phyloP scores from a whole-genome alignment of 1,140 invertebrate genomes.

The Bemisia tabaci region DNA sequence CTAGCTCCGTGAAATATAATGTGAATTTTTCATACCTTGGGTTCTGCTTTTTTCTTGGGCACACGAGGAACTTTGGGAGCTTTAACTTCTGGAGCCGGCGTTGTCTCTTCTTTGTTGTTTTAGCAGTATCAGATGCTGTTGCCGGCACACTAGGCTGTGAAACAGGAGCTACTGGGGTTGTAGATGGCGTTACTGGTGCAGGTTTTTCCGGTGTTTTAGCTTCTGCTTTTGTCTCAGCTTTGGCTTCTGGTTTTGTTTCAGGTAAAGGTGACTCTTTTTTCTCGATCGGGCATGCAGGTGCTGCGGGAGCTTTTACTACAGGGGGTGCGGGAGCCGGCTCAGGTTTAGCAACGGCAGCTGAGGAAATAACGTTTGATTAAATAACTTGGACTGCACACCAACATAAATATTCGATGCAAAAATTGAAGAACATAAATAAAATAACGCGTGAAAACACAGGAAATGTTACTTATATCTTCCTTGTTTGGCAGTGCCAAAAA shows the following conservation, averaged over 20 bases:
- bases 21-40: too few species aligned
- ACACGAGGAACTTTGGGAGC: conserved; percentile 8
- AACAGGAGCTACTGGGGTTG: background rate
- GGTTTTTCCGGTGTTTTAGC: conserved; percentile 1
- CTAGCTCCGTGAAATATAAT: too few species aligned
- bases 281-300: background rate
- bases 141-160: background rate
- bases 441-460: too few species aligned
- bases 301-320: background rate
- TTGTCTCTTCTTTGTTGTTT: background rate
- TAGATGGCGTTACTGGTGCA: background rate
- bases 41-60: conserved; percentile 7
- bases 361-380: too few species aligned
- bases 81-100: conserved; percentile 13
- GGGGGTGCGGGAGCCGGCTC: background rate
- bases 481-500: too few species aligned
- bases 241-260: background rate
- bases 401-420: too few species aligned
- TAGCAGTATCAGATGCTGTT: background rate
- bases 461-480: too few species aligned
- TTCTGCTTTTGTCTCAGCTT: background rate
- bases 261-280: background rate
- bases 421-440: too few species aligned
- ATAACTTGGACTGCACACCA: too few species aligned
- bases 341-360: too few species aligned